Base-by-base conservation (phyloP, 2,888 invertebrate species). In the Bombyx huttoni region DNA sequence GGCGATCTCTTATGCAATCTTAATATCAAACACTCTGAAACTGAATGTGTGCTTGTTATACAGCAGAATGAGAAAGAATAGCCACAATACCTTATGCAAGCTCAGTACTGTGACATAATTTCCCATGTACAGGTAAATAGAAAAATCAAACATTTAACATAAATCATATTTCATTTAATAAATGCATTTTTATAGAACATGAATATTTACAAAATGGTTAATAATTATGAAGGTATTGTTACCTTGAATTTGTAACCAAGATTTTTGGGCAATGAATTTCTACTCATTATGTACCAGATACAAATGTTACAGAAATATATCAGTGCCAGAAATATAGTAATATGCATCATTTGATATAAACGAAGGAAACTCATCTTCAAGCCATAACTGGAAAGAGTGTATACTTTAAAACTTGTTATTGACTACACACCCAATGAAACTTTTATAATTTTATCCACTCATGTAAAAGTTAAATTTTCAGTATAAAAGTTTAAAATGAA, bases 231-330 rank as follows among this genome's bases (percentile, higher is more conserved):
- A 54, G 78, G 78, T 56, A 78, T 65, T 52, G 68, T 63, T 24
- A 81, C 63, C 68, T 69, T 75, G 56, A 85, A 78, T 56, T 63
- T 71, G 60, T 83, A 85, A 61, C 73, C 67, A n/a, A 76, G 54
- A 47, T 66, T 67, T 62, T 69, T 78, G 67, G 81, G 74, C 65
- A 73, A 71, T 13, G 67, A 59, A 67, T 74, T 85, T 64, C 77
- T 85, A 52, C 70, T 73, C 75, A 83, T 83, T 61, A 85, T 64
- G 62, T 81, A 87, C 86, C 86, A 87, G 51, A 86, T 65, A 59
- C 80, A 78, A 46, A 84, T 68, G 57, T 87, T 86, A 70, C 81
- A 85, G 71, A 85, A 86, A 67, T 84, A 86, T 47, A 84, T 73
- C 50, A 86, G 69, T 7, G 77, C 72, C 51, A 87, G 67, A 52